Evolutionary conservation across 2,797 vertebrate genomes (phyloP).

Genomic region (Merluccius polli): DNA sequence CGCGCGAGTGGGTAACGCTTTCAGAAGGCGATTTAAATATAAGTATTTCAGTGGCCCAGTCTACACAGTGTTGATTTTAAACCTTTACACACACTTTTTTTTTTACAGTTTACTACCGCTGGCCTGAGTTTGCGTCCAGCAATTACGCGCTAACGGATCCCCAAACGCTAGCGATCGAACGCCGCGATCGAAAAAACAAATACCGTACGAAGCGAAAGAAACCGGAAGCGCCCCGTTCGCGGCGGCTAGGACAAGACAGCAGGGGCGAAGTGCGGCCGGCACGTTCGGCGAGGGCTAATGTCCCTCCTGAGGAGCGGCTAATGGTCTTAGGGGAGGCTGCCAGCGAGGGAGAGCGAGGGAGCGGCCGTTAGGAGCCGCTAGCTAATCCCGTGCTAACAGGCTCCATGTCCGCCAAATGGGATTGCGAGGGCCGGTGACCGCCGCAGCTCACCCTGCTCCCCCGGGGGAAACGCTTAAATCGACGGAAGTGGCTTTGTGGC

Average conservation of each 20-base stretch:
- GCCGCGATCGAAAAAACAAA: no score
- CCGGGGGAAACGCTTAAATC: constrained; percentile 34
- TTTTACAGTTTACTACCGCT: background rate
- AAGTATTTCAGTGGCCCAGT: background rate
- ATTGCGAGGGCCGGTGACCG: constrained; percentile 45
- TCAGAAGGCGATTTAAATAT: background rate
- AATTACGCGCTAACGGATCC: no score
- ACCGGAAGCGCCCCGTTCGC: no score
- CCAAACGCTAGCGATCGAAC: no score
- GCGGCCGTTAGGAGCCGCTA: constrained; percentile 29
- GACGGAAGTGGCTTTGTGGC: constrained; percentile 28
- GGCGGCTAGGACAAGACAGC: constrained; percentile 7
- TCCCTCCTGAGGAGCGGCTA: constrained; percentile 37
- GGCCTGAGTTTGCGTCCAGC: no score
- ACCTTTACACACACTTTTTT: background rate
- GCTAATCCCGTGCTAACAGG: constrained; percentile 64
- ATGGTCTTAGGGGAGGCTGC: constrained; percentile 51
- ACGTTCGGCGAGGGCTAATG: constrained; percentile 40
- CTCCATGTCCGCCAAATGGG: constrained; percentile 59
- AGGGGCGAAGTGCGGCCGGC: constrained; percentile 1
- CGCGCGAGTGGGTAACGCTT: background rate
- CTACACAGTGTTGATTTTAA: background rate
- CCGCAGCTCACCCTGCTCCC: constrained; percentile 21
- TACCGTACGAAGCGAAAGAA: no score
- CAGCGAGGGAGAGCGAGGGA: constrained; percentile 39